phyloP scores from a whole-genome alignment of 2,113 vertebrate genomes.

The Ictalurus punctatus region DNA sequence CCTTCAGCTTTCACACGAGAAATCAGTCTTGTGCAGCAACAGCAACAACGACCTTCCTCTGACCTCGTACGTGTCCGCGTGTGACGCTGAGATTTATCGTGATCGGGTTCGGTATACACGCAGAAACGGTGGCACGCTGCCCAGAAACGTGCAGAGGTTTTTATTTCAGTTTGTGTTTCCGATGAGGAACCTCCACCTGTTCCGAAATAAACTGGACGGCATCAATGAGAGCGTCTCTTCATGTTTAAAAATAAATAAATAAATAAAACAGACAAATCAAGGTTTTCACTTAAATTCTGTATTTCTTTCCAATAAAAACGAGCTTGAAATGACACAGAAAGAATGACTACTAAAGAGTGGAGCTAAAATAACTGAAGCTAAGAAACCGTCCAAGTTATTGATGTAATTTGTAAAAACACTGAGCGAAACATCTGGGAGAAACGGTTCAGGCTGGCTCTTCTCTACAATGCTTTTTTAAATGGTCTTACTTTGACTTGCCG shows the following conservation, averaged over 20 bases:
- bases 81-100: constrained; percentile 37
- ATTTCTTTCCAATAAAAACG: neutral
- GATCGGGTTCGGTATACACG: neutral
- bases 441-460: too few relatives aligned
- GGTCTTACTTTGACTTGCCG: too few relatives aligned
- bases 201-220: neutral
- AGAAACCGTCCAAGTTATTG: neutral
- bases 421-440: too few relatives aligned
- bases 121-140: constrained; percentile 35
- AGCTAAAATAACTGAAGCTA: neutral
- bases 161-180: neutral
- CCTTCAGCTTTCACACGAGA: neutral
- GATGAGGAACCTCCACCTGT: constrained; percentile 2
- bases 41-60: constrained; percentile 10
- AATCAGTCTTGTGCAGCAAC: neutral
- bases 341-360: neutral
- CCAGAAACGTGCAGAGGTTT: constrained; percentile 24
- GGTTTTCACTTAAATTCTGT: neutral
- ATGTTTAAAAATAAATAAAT: neutral
- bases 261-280: neutral
- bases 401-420: too few relatives aligned
- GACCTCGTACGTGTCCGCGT: constrained; percentile 27
- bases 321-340: neutral
- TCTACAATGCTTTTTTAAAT: too few relatives aligned
- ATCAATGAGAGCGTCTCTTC: neutral